Conservation (phyloP, 2,113 vertebrate species). For the Caretta caretta region DNA sequence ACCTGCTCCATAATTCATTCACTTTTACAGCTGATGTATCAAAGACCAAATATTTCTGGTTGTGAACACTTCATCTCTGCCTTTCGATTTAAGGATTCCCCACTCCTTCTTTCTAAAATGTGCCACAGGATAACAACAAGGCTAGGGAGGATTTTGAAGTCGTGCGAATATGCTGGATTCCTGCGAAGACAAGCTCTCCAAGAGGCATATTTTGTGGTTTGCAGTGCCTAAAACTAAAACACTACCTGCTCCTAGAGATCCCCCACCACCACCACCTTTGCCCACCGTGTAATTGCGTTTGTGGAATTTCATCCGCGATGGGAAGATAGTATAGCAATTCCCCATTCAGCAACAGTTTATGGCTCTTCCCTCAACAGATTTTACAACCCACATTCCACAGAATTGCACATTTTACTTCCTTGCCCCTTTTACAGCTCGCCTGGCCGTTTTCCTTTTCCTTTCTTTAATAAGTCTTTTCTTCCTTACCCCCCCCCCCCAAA, state of each 20-base stretch:
- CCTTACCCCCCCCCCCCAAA: background rate
- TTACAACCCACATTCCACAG: slow-evolving; percentile 76
- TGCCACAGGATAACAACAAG: background rate
- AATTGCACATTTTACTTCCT: slow-evolving; percentile 59
- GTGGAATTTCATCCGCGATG: slow-evolving; percentile 43
- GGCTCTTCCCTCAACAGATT: slow-evolving; percentile 62
- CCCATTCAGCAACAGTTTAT: slow-evolving; percentile 73
- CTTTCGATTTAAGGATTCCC: slow-evolving; percentile 65
- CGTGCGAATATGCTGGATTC: background rate
- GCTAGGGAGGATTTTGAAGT: background rate
- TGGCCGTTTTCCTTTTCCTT: background rate
- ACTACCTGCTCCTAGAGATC: background rate
- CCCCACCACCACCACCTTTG: background rate
- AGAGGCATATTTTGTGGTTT: background rate
- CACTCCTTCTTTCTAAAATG: background rate
- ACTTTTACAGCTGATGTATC: slow-evolving; percentile 74
- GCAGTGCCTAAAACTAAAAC: background rate
- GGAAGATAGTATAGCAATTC: slow-evolving; percentile 60
- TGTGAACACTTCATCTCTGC: slow-evolving; percentile 71
- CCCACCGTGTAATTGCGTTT: slow-evolving; percentile 1
- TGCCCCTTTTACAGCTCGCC: slow-evolving; percentile 23
- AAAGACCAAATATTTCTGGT: slow-evolving; percentile 71
- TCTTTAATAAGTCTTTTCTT: slow-evolving; percentile 21
- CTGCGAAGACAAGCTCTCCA: background rate
- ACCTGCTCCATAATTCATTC: slow-evolving; percentile 65